A percentile compares a stretch with the other conserved stretches of the same genome.
These are phyloP conservation scores for Seira sanloemensis DNA, from an alignment of 2,888 invertebrate species.

Conservation along the genomic window DNA sequence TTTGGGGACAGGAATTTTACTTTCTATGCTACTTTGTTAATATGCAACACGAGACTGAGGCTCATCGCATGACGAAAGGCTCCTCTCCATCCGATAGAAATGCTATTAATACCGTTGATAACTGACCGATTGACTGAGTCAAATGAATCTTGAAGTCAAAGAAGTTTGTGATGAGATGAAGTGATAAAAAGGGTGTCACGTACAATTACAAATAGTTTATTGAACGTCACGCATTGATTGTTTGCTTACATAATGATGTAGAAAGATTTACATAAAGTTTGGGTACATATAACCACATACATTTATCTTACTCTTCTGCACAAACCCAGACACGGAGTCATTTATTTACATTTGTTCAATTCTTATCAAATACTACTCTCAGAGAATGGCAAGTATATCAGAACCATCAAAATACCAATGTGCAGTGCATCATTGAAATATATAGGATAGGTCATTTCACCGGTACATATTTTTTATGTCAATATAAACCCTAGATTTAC, in stretches of 20 bases:
- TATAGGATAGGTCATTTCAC: neutral
- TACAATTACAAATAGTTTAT: constrained; percentile 52
- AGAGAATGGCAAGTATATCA: neutral
- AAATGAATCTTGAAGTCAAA: constrained; percentile 20
- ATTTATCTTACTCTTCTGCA: neutral
- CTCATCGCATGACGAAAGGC: constrained; percentile 28
- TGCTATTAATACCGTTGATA: constrained; percentile 25
- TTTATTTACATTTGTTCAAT: no score
- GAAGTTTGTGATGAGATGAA: constrained; percentile 3
- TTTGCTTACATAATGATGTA: constrained; percentile 3
- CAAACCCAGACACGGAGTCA: no score
- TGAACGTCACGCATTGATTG: constrained; percentile 38
- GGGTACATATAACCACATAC: neutral
- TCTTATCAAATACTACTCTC: no score
- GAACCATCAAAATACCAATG: neutral
- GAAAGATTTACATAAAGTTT: neutral
- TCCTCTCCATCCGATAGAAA: no score
- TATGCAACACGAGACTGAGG: neutral
- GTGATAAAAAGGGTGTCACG: constrained; percentile 39
- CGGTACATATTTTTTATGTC: neutral
- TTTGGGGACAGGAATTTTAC: neutral
- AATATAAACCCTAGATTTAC: no score
- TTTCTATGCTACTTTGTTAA: neutral
- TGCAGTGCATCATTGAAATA: neutral
- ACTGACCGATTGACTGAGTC: constrained; percentile 24